Evolutionary conservation across 2,797 vertebrate species (phyloP).

Genomic region (Miichthys miiuy): DNA sequence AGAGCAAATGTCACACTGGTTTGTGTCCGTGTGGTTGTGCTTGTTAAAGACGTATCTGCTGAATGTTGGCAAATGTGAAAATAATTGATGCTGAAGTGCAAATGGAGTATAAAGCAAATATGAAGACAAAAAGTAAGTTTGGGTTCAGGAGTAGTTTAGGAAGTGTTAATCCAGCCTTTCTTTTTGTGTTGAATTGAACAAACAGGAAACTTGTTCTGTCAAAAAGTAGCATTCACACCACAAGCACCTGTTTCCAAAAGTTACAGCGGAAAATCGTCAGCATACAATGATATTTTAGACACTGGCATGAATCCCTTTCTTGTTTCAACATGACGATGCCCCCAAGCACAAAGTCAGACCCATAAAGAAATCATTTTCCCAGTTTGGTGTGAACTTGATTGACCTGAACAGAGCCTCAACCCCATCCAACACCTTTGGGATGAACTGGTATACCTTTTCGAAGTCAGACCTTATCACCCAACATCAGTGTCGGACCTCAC

Average conservation of each 20-base stretch:
- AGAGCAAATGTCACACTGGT: slow-evolving; percentile 43
- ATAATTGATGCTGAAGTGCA: slow-evolving; percentile 18
- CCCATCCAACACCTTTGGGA: neutral
- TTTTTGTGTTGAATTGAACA: neutral
- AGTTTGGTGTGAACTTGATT: neutral
- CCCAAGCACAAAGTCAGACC: neutral
- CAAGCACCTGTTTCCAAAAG: neutral
- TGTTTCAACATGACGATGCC: neutral
- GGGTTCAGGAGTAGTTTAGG: neutral
- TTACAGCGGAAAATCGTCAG: neutral
- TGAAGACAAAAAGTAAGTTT: neutral
- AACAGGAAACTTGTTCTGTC: neutral
- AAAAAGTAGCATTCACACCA: neutral
- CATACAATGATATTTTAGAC: neutral
- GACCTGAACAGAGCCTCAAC: neutral
- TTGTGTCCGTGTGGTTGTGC: slow-evolving; percentile 4
- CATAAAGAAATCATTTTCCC: neutral
- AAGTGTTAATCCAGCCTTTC: neutral
- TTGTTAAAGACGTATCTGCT: slow-evolving; percentile 21
- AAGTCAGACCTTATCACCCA: neutral
- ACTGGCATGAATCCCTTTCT: neutral
- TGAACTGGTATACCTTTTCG: neutral
- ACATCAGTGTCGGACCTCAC: neutral
- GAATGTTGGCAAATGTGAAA: neutral
- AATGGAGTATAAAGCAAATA: slow-evolving; percentile 6